Conservation (phyloP, 2,113 vertebrate genomes). For the Tympanuchus pallidicinctus region DNA sequence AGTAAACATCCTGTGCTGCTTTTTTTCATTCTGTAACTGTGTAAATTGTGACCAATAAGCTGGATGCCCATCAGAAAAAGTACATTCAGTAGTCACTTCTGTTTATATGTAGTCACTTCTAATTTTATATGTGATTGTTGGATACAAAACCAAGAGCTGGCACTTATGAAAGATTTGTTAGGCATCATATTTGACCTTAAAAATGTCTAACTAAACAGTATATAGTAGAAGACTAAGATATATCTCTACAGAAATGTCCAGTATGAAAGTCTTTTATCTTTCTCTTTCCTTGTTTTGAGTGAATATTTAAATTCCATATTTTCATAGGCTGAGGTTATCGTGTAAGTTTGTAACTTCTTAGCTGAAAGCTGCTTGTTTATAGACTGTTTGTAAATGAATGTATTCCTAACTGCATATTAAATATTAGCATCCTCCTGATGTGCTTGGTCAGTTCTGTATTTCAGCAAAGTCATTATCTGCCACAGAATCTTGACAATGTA, state of each 20-base stretch:
- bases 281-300: background rate
- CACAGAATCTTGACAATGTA: background rate
- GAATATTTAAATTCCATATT: background rate
- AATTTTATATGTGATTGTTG: background rate
- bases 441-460: constrained; percentile 1
- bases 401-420: background rate
- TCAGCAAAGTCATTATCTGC: background rate
- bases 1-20: background rate
- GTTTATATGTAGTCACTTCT: background rate
- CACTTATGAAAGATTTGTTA: background rate
- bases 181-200: background rate
- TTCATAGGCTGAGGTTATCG: background rate
- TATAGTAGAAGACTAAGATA: background rate
- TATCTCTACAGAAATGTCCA: background rate
- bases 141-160: background rate
- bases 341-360: background rate
- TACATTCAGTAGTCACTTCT: background rate
- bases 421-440: background rate
- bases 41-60: background rate
- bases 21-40: background rate
- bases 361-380: background rate
- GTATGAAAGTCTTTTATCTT: background rate
- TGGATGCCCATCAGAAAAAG: background rate
- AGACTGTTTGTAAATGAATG: background rate
- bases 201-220: background rate